Conservation (phyloP, 2,113 vertebrate genomes). For the Nasalis larvatus region DNA sequence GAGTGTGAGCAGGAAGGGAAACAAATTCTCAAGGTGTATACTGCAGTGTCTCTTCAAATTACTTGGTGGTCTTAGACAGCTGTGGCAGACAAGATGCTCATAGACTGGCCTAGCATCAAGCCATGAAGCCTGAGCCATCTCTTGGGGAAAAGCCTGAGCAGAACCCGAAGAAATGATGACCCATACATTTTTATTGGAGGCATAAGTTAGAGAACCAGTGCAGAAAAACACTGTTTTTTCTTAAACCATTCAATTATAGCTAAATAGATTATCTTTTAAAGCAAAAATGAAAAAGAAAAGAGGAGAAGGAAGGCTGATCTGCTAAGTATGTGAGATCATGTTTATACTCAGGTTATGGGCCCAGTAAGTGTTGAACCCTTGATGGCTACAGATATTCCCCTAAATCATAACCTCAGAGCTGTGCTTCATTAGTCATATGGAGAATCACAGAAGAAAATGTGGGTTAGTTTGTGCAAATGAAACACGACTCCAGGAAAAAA, state of each 20-base stretch:
- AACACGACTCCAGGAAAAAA: slow-evolving; percentile 70
- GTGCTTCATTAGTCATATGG: slow-evolving; percentile 70
- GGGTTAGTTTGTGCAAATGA: slow-evolving; percentile 60
- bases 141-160: not conserved
- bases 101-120: not conserved
- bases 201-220: not conserved
- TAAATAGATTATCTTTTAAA: slow-evolving; percentile 5
- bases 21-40: not conserved
- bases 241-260: not conserved
- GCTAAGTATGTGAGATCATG: not conserved
- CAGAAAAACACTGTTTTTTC: not conserved
- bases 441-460: slow-evolving; percentile 66
- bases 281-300: not conserved
- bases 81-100: not conserved
- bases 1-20: not conserved
- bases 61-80: not conserved
- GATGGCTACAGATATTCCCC: slow-evolving; percentile 22
- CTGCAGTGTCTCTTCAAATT: not conserved
- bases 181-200: not conserved
- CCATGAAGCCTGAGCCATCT: not conserved
- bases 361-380: not conserved
- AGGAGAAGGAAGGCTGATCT: not conserved
- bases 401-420: slow-evolving; percentile 61
- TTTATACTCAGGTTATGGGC: not conserved
- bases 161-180: not conserved